Base-by-base conservation (phyloP, 2,113 vertebrate species). In the Ailuropoda melanoleuca region DNA sequence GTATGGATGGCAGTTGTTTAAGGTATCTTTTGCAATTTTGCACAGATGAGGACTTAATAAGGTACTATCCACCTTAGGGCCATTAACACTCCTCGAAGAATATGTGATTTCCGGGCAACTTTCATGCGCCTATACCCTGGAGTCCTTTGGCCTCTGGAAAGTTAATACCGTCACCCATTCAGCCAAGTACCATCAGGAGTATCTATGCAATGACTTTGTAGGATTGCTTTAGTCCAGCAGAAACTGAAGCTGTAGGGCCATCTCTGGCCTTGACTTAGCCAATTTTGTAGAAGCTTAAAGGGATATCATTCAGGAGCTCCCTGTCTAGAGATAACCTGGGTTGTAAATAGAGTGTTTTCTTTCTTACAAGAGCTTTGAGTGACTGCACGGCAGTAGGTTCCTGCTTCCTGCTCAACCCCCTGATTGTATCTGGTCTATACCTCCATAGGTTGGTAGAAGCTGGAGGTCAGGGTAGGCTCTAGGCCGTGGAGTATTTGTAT, bases 141-240 rank as follows among this genome's bases (percentile, higher is more conserved):
- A 53, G 43, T 43, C 1, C 0, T 39, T 19, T 23, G 0, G 31
- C 26, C 56, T 84, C 55, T 24, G 66, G 84, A 43, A 88, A 1
- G 77, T 9, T 26, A 55, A 72, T 29, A 8, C 29, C 29, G 29
- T 58, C 23, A 19, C n/a, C 19, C 48, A 18, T 18, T n/a, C 50
- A 29, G 29, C 50, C 70, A 48, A 46, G 19, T 31, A 1, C 46
- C 46, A 23, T 34, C 72, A 39, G 2, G 58, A 84, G 56, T 23
- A 37, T 19, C 46, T 58, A 26, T 31, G 43, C 11, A 10, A n/a
- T 6, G 9, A 18, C 46, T 93, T 88, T 58, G 8, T 60, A 68
- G 74, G 81, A 64, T 3, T 34, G 13, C 77, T 56, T 64, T 74
- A 48, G 31, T 19, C 23, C 8, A 80, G 26, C 83, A 53, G 48